A percentile compares a stretch with the other conserved stretches of the same genome.
These are phyloP conservation scores for Leptatherina wallacei DNA, from an alignment of 2,797 vertebrate genomes.

Conservation along the genomic window DNA sequence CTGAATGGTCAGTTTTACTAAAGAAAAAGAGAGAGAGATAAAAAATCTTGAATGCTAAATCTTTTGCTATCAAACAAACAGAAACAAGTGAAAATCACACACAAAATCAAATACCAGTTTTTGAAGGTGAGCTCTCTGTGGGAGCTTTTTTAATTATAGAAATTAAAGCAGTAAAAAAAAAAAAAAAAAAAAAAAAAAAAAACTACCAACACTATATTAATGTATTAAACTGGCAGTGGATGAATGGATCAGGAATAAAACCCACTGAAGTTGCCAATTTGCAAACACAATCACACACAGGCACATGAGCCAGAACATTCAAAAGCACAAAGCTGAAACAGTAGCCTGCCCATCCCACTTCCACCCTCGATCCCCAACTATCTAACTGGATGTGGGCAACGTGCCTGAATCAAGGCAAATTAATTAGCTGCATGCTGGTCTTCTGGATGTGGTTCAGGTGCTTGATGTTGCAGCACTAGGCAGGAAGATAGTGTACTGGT, in stretches of 20 bases:
- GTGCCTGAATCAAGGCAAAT: constrained; percentile 72
- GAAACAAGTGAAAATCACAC: constrained; percentile 34
- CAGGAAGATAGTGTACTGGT: constrained; percentile 33
- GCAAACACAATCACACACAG: constrained; percentile 21
- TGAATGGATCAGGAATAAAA: constrained; percentile 45
- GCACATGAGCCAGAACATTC: constrained; percentile 9
- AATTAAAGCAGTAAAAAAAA: constrained; percentile 10
- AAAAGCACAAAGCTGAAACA: constrained; percentile 25
- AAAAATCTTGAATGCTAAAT: constrained; percentile 7
- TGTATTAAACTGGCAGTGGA: constrained; percentile 42
- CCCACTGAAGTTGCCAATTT: constrained; percentile 10
- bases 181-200: background rate
- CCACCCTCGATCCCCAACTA: constrained; percentile 15
- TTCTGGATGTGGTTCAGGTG: constrained; percentile 28
- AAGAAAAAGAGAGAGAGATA: background rate
- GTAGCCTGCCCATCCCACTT: background rate
- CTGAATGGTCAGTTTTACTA: too few species aligned
- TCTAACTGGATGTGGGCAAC: constrained; percentile 59
- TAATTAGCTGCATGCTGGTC: constrained; percentile 74
- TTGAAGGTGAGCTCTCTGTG: constrained; percentile 11
- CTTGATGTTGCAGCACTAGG: constrained; percentile 53
- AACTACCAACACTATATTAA: constrained; percentile 28
- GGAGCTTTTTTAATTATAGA: constrained; percentile 14
- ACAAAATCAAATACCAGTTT: constrained; percentile 25
- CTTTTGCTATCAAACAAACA: constrained; percentile 33